A percentile compares a stretch with the other conserved stretches of the same genome.
These are phyloP conservation scores for Bradypodion pumilum DNA, from an alignment of 2,797 vertebrate species.

Conservation along the genomic window DNA sequence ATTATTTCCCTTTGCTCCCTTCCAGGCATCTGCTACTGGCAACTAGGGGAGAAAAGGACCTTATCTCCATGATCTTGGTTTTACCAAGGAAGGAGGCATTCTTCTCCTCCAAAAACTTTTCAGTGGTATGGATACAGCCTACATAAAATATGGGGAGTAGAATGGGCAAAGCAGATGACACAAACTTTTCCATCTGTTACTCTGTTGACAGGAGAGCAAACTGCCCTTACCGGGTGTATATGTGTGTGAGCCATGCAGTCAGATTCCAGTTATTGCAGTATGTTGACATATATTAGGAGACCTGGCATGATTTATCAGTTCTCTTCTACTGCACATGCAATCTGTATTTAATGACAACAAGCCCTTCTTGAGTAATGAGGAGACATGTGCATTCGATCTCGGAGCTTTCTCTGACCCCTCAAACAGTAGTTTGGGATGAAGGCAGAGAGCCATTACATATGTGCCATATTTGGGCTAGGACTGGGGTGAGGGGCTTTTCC, in stretches of 20 bases:
- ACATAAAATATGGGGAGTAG: neutral
- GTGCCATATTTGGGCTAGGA: neutral
- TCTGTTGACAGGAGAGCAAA: neutral
- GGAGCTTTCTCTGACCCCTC: neutral
- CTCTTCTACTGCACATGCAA: neutral
- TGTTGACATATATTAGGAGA: neutral
- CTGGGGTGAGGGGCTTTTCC: no score
- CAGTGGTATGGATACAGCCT: neutral
- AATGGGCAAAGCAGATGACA: neutral
- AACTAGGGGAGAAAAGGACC: constrained; percentile 6
- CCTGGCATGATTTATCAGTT: fast-evolving
- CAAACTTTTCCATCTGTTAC: neutral
- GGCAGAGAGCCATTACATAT: neutral
- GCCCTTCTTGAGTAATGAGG: neutral
- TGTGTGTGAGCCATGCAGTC: neutral
- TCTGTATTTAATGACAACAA: neutral
- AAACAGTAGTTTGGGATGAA: neutral
- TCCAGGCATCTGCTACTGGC: constrained; percentile 1
- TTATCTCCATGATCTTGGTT: neutral
- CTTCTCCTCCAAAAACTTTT: neutral
- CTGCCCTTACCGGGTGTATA: neutral
- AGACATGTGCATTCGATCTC: neutral
- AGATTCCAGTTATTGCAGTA: fast-evolving
- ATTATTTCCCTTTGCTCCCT: constrained; percentile 1
- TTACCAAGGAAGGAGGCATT: neutral